Conservation (phyloP, 2,888 invertebrate genomes). For the Cheilosia impressa region DNA sequence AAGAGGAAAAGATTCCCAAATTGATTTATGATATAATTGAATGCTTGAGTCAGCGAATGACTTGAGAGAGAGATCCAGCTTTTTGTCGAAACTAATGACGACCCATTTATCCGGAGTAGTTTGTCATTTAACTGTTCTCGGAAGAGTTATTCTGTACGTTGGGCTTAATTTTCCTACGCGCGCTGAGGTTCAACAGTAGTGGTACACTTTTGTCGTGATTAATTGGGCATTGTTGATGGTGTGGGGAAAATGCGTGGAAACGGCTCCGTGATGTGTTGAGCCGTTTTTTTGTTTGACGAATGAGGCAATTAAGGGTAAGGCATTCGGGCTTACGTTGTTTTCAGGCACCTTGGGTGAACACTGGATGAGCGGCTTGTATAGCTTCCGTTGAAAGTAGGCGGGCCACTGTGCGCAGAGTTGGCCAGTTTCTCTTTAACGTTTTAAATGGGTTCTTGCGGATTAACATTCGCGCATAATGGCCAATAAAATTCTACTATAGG, state of each 20-base stretch:
- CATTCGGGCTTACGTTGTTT: conserved; percentile 48
- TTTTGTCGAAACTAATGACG: conserved; percentile 54
- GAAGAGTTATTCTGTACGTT: conserved; percentile 49
- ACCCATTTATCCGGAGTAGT: conserved; percentile 44
- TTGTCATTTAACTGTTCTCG: conserved; percentile 52
- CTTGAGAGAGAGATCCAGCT: conserved; percentile 24
- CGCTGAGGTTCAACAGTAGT: conserved; percentile 39
- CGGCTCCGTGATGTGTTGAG: conserved; percentile 9
- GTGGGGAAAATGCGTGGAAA: conserved; percentile 58
- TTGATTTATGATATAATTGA: conserved; percentile 61
- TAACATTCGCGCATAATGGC: conserved; percentile 32
- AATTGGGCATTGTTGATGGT: conserved; percentile 59
- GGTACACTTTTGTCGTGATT: conserved; percentile 53
- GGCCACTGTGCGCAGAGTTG: conserved; percentile 9
- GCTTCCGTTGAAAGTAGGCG: conserved; percentile 52
- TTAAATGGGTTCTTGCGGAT: conserved; percentile 26
- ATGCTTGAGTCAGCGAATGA: conserved; percentile 44
- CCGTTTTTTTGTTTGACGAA: conserved; percentile 55
- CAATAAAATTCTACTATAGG: conserved; percentile 37
- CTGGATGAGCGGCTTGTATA: background rate
- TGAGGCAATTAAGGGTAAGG: conserved; percentile 66
- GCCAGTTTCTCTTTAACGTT: conserved; percentile 1
- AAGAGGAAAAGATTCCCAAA: conserved; percentile 27
- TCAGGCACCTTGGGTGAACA: background rate
- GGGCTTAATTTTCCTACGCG: conserved; percentile 39